Evolutionary conservation across 2,113 vertebrate genomes (phyloP).

Genomic region (Columba livia): DNA sequence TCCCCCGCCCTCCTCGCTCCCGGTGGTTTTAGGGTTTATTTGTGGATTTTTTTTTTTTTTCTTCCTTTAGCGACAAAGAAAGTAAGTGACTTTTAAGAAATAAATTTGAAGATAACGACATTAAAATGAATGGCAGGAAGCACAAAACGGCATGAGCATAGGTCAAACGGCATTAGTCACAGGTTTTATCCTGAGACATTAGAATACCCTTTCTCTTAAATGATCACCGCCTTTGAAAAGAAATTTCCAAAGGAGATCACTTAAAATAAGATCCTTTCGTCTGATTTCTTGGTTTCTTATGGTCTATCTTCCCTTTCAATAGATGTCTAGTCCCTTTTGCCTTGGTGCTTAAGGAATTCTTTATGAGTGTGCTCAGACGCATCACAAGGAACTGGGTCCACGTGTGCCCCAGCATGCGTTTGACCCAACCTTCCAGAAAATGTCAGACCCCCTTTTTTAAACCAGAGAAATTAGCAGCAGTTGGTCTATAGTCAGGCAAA

Average conservation of each 20-base stretch:
- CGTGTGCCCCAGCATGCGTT: slow-evolving; percentile 77
- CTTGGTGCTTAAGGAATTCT: slow-evolving; percentile 65
- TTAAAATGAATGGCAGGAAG: slow-evolving; percentile 81
- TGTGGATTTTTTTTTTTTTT: not conserved
- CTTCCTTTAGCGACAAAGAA: slow-evolving; percentile 23
- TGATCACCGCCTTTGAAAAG: slow-evolving; percentile 73
- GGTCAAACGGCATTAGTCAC: slow-evolving; percentile 89
- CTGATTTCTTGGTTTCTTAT: slow-evolving; percentile 71
- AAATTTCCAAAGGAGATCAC: slow-evolving; percentile 73
- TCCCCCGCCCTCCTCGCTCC: not conserved
- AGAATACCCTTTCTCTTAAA: slow-evolving; percentile 64
- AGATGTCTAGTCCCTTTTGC: slow-evolving; percentile 53
- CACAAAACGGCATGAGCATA: slow-evolving; percentile 76
- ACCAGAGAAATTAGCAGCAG: slow-evolving; percentile 61
- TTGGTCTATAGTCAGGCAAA: slow-evolving; percentile 50
- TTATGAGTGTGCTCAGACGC: slow-evolving; percentile 47
- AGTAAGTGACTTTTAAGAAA: slow-evolving; percentile 74
- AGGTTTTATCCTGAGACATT: slow-evolving; percentile 79
- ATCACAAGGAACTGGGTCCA: slow-evolving; percentile 67
- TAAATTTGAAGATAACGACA: slow-evolving; percentile 82
- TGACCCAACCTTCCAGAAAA: slow-evolving; percentile 68
- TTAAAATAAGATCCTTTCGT: slow-evolving; percentile 77
- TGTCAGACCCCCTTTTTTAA: slow-evolving; percentile 57
- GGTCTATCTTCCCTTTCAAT: slow-evolving; percentile 70
- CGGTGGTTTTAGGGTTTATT: not conserved